These are phyloP conservation scores for Valencia hispanica DNA, from an alignment of 2,797 vertebrate species.

Conservation along the genomic window DNA sequence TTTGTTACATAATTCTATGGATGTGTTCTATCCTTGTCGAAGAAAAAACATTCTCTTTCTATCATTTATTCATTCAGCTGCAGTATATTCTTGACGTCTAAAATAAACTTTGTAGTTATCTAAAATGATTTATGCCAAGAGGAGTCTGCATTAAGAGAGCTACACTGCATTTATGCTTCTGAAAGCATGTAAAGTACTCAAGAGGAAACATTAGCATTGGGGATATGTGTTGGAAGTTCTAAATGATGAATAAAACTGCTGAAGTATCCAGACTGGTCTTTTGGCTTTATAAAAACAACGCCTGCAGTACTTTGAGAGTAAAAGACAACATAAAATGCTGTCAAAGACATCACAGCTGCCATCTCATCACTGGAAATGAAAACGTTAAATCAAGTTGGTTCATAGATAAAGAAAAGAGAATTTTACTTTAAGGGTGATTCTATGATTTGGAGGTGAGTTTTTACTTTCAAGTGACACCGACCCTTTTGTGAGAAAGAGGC, in stretches of 20 bases:
- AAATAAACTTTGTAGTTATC: no score
- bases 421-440: neutral
- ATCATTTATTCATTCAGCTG: no score
- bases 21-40: neutral
- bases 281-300: neutral
- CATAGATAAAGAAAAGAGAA: neutral
- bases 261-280: neutral
- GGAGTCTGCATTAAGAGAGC: neutral
- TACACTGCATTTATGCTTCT: neutral
- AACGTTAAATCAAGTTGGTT: neutral
- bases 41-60: no score
- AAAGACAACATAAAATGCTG: neutral
- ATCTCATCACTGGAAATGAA: neutral
- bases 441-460: neutral
- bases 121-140: no score
- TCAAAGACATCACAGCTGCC: neutral
- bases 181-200: no score
- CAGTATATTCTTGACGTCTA: no score
- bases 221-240: neutral
- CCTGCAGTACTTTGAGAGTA: neutral
- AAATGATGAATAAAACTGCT: neutral
- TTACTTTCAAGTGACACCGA: neutral
- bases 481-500: neutral
- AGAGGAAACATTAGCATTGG: neutral
- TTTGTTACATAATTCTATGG: neutral